phyloP scores from a whole-genome alignment of 2,888 invertebrate genomes.

The Coleophora deauratella region DNA sequence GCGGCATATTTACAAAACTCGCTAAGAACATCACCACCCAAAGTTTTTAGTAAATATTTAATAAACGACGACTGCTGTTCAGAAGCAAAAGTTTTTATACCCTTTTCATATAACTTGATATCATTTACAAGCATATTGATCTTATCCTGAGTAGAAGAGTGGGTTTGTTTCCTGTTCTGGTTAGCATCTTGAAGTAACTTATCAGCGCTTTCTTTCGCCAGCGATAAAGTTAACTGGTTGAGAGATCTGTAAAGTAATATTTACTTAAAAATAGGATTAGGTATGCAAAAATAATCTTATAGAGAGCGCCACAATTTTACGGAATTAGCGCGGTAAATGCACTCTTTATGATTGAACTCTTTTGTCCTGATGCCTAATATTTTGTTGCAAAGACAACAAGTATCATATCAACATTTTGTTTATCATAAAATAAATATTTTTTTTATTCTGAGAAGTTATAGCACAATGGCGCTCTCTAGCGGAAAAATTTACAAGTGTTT shows the following conservation, averaged over 20 bases:
- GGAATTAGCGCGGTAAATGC: no score
- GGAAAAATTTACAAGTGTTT: no score
- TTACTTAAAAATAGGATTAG: no score
- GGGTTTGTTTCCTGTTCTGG: conserved; percentile 82
- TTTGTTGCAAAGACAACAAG: no score
- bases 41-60: conserved; percentile 88
- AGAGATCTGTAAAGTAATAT: conserved; percentile 62
- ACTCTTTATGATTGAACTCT: no score
- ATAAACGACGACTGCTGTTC: conserved; percentile 80
- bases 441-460: no score
- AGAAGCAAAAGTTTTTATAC: conserved; percentile 76
- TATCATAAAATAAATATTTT: no score
- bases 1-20: conserved; percentile 86
- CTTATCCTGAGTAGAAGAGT: conserved; percentile 87
- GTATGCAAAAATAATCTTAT: neutral
- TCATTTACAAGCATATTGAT: conserved; percentile 84
- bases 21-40: conserved; percentile 87
- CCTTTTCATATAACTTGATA: conserved; percentile 86
- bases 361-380: no score
- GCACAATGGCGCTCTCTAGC: no score
- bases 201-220: conserved; percentile 84
- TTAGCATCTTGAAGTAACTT: conserved; percentile 82
- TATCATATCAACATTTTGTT: no score
- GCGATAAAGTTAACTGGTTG: conserved; percentile 78
- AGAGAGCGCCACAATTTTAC: no score